Evolutionary conservation across 1,140 invertebrate species (phyloP).

Genomic region (Drosophila simulans): DNA sequence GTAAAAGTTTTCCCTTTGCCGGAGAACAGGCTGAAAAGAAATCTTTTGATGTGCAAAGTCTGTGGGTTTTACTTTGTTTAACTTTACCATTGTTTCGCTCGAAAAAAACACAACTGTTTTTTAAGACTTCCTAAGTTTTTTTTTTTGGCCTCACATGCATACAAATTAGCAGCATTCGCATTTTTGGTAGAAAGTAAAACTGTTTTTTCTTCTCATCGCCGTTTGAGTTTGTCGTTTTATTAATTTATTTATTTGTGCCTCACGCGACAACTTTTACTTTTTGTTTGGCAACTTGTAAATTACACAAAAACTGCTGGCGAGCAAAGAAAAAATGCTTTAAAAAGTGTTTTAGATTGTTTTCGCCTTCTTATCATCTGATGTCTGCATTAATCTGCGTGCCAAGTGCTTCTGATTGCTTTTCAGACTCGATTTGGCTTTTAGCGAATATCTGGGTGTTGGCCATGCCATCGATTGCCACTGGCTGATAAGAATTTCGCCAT

Average conservation of each 20-base stretch:
- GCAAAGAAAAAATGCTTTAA: conserved; percentile 20
- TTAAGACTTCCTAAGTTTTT: conserved; percentile 16
- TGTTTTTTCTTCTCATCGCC: conserved; percentile 51
- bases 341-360: conserved; percentile 43
- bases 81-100: conserved; percentile 29
- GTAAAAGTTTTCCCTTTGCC: conserved; percentile 43
- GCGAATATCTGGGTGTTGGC: background rate
- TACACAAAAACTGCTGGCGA: conserved; percentile 40
- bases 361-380: conserved; percentile 25
- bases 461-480: conserved; percentile 2
- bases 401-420: conserved; percentile 24
- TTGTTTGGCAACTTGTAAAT: conserved; percentile 71
- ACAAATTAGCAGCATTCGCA: conserved; percentile 80
- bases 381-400: conserved; percentile 21
- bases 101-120: conserved; percentile 38
- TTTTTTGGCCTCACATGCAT: conserved; percentile 61
- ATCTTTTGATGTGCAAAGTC: conserved; percentile 63
- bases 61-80: conserved; percentile 37
- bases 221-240: conserved; percentile 47
- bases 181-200: conserved; percentile 82
- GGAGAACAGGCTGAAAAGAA: conserved; percentile 14
- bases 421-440: conserved; percentile 45
- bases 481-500: conserved; percentile 9
- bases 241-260: conserved; percentile 78
- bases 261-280: conserved; percentile 76